Percentiles rank a stretch among this genome's conserved stretches.
phyloP scores from a whole-genome alignment of 2,888 invertebrate genomes.

The Machimus rusticus region DNA sequence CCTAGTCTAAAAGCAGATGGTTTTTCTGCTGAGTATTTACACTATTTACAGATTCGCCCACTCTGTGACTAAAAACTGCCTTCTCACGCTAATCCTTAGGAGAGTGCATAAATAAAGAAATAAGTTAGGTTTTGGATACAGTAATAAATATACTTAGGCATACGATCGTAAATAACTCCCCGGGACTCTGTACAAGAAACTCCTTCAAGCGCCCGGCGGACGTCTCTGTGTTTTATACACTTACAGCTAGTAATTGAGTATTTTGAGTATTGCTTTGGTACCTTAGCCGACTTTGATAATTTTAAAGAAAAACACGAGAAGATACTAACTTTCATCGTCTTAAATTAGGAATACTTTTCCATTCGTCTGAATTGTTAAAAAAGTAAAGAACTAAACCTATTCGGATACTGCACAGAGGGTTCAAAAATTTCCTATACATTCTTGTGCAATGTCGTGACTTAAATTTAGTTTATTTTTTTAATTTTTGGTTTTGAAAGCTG shows the following conservation, averaged over 20 bases:
- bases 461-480: neutral
- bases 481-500: slow-evolving; percentile 48
- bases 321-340: neutral
- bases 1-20: neutral
- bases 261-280: slow-evolving; percentile 64
- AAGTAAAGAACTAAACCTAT: slow-evolving; percentile 1
- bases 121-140: neutral
- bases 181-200: neutral
- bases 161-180: neutral
- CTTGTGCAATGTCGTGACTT: slow-evolving; percentile 15
- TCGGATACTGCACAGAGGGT: neutral
- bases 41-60: neutral
- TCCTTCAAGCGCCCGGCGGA: neutral
- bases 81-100: neutral
- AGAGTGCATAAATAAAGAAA: neutral
- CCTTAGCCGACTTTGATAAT: slow-evolving; percentile 58
- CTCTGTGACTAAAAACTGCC: neutral
- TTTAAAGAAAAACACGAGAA: neutral
- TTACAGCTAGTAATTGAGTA: slow-evolving; percentile 48
- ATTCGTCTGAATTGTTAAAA: neutral
- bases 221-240: slow-evolving; percentile 10
- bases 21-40: neutral
- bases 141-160: neutral
- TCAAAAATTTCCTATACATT: neutral
- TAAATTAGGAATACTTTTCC: neutral